These are phyloP conservation scores for Halichoeres trimaculatus DNA, from an alignment of 2,113 vertebrate genomes.

Conservation along the genomic window DNA sequence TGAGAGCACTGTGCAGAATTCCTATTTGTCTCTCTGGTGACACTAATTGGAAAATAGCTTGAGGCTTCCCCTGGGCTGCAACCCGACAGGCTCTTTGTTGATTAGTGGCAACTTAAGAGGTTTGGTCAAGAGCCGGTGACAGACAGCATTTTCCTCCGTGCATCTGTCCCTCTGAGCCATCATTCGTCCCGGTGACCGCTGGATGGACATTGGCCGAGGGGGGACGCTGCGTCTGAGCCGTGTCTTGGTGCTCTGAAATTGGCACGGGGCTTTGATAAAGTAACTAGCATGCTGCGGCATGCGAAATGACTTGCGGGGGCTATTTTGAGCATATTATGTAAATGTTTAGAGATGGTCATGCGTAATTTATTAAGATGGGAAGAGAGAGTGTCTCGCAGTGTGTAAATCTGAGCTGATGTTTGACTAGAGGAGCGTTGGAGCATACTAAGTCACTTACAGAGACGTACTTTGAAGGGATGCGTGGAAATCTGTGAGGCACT, in stretches of 20 bases:
- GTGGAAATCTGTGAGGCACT: slow-evolving; percentile 1
- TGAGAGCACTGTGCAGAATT: slow-evolving; percentile 66
- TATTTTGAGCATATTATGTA: slow-evolving; percentile 79
- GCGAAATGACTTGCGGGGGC: slow-evolving; percentile 21
- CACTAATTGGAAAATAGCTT: slow-evolving; percentile 85
- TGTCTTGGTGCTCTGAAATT: slow-evolving; percentile 6
- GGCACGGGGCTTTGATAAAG: slow-evolving; percentile 20
- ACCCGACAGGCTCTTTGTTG: slow-evolving; percentile 78
- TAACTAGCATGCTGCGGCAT: slow-evolving; percentile 13
- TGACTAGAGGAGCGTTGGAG: not conserved
- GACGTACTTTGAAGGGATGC: slow-evolving; percentile 5
- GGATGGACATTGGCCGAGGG: not conserved
- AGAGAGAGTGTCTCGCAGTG: slow-evolving; percentile 20
- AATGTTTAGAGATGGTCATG: slow-evolving; percentile 69
- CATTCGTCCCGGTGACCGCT: slow-evolving; percentile 27
- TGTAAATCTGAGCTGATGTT: slow-evolving; percentile 51
- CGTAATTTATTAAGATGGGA: slow-evolving; percentile 74
- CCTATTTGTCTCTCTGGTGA: slow-evolving; percentile 80
- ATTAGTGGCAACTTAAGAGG: slow-evolving; percentile 82
- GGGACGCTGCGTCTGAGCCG: not conserved
- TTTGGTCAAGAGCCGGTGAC: slow-evolving; percentile 57
- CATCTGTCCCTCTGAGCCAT: slow-evolving; percentile 38
- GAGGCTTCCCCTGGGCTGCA: slow-evolving; percentile 77
- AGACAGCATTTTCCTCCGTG: slow-evolving; percentile 39
- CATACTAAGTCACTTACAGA: slow-evolving; percentile 13